Conservation (phyloP, 2,797 vertebrate species). For the Chelidonichthys spinosus region DNA sequence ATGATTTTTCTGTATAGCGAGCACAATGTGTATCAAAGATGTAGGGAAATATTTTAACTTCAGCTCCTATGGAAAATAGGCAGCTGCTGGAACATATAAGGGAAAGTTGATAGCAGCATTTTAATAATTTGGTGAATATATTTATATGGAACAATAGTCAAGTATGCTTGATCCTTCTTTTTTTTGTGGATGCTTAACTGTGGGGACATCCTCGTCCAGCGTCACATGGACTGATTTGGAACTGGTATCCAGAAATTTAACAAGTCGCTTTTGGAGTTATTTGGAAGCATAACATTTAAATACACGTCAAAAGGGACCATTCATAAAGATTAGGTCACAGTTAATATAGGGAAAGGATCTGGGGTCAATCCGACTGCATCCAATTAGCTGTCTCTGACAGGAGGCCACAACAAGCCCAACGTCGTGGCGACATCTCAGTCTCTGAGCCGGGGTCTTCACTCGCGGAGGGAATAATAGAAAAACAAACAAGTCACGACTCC, state of each 20-base stretch:
- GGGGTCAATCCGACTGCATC: conserved; percentile 77
- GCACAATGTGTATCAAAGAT: conserved; percentile 15
- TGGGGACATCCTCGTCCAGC: conserved; percentile 12
- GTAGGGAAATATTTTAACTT: background rate
- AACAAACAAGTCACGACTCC: conserved; percentile 85
- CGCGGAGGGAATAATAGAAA: conserved; percentile 67
- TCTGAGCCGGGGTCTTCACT: conserved; percentile 42
- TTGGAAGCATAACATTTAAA: conserved; percentile 62
- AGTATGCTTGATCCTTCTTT: conserved; percentile 34
- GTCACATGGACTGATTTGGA: conserved; percentile 48
- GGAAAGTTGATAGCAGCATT: conserved; percentile 16
- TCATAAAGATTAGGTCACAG: conserved; percentile 70
- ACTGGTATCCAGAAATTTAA: conserved; percentile 32
- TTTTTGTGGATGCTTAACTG: conserved; percentile 13
- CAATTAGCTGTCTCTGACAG: conserved; percentile 79
- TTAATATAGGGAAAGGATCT: conserved; percentile 61
- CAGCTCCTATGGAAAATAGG: conserved; percentile 22
- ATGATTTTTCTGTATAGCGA: conserved; percentile 11
- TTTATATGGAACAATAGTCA: conserved; percentile 37
- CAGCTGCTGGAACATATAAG: conserved; percentile 10
- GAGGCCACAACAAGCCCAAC: conserved; percentile 57
- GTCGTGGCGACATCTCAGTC: conserved; percentile 48
- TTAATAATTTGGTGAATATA: conserved; percentile 52
- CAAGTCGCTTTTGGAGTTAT: conserved; percentile 51
- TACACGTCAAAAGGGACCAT: conserved; percentile 48